phyloP scores from a whole-genome alignment of 2,797 vertebrate species.

The Lacerta bilineata region DNA sequence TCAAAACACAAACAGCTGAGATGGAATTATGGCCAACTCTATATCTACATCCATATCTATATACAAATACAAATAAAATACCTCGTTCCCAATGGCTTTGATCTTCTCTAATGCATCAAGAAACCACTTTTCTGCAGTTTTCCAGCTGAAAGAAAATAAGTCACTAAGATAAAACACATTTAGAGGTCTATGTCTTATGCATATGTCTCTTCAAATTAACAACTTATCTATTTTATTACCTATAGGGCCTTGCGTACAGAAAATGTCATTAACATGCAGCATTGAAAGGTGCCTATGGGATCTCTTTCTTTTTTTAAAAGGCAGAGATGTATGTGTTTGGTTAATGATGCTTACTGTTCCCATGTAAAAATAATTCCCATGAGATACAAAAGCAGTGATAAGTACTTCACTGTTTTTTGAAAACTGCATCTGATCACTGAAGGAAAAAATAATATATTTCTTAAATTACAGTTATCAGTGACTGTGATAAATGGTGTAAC shows the following conservation, averaged over 20 bases:
- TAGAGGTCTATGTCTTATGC: background rate
- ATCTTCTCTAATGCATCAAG: constrained; percentile 99
- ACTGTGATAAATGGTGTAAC: background rate
- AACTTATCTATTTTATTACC: background rate
- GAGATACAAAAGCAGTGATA: background rate
- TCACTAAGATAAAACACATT: background rate
- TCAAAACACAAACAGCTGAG: background rate
- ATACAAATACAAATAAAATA: constrained; percentile 67
- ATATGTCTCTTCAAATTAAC: background rate
- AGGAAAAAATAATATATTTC: background rate
- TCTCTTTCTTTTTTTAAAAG: background rate
- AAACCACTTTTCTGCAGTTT: constrained; percentile 96
- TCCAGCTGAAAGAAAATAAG: constrained; percentile 86
- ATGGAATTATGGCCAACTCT: background rate
- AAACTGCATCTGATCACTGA: background rate
- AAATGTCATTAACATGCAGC: background rate
- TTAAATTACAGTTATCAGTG: background rate
- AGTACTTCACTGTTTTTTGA: background rate
- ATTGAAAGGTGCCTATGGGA: background rate
- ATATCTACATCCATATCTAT: background rate
- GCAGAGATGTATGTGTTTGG: background rate
- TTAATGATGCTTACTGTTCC: background rate
- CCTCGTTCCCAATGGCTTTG: constrained; percentile 98
- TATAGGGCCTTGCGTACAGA: background rate
- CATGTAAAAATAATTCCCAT: background rate